Evolutionary conservation across 2,888 invertebrate genomes (phyloP), one percentile per base, ranked within the genome.

Genomic region (Leptogaster cylindrica): DNA sequence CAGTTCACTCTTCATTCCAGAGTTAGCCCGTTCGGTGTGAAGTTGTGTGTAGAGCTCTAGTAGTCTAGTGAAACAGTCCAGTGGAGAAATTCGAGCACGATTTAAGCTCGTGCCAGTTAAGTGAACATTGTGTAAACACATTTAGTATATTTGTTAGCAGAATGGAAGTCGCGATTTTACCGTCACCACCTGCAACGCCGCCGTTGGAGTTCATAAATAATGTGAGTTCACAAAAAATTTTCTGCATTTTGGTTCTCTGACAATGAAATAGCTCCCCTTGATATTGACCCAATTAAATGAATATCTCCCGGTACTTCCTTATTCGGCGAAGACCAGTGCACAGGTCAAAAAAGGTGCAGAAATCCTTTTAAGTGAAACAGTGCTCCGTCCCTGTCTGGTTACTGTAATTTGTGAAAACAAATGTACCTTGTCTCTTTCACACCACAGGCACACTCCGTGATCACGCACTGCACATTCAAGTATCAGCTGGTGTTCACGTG

Each of bases 401-500:
- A 66, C 70, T 68, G 73, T 66, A 68, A 74, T 76, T 76, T 77
- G 73, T 79, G 77, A 79, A 80, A 80, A 80, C 80, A 80, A 80
- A 77, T 71, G 73, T 75, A 70, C 46, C 66, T 72, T 70, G 51
- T 79, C 77, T 75, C 76, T 70, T 72, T 80, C 74, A 23, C 74
- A 73, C 79, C 58, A 67, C 71, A 63, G 48, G 63, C 67, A 66
- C 74, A 75, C 73, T 73, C 74, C 74, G 72, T 73, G 78, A 80
- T 80, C 81, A 81, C 79, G 80, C 81, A 80, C 75, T 74, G 74
- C 75, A 75, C 80, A 81, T 80, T 83, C 83, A 80, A 81, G 80
- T 81, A 87, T 87, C 90, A 91, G 87, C 84, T 88, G 82, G 81
- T 81, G 88, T 86, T 86, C 92, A 93, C 92, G 92, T 92, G 92